Evolutionary conservation across 2,113 vertebrate genomes (phyloP), one percentile per base, ranked within the genome.

Genomic region (Promerops cafer): DNA sequence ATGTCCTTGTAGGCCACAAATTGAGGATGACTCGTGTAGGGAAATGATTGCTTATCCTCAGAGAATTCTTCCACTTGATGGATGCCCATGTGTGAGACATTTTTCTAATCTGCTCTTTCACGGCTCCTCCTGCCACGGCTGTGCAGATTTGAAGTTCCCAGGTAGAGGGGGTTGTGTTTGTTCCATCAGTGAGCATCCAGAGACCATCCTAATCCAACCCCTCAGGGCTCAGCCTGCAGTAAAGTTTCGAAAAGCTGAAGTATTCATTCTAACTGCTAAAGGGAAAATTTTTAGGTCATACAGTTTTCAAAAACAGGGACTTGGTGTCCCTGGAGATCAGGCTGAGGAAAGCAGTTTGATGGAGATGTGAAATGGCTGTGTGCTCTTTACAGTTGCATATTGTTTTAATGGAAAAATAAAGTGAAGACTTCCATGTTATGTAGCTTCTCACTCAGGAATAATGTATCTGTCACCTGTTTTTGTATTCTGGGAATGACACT

Each of bases 11-110:
- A 60, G 49, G 75, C 20, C n/a, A 60, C 33, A 52, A 50, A 22
- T 6, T 54, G 56, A 82, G 35, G 33, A 60, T 19, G 27, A 40
- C 11, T 26, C 0, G 0, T 42, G 23, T 31, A 50, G 45, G 21
- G 40, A 74, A 45, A 28, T 22, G 27, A 22, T 23, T 59, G 42
- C 23, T 68, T 84, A 57, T 87, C 27, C 78, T 81, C 23, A 37
- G 35, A 42, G 53, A 50, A 72, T 60, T 81, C 23, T 69, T 65
- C 21, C 26, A 63, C 44, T 45, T 80, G 72, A 68, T 65, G 45
- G 30, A 59, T 47, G 4, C 39, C 12, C 10, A 12, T 4, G 5
- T 40, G 27, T 1, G 6, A 81, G 33, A 44, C 16, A 9, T 80
- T 87, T 93, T 76, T 72, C 63, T 68, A 60, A 23, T 4, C 40